Conservation (phyloP, 2,888 invertebrate genomes). For the Hypomecis atomaria region DNA sequence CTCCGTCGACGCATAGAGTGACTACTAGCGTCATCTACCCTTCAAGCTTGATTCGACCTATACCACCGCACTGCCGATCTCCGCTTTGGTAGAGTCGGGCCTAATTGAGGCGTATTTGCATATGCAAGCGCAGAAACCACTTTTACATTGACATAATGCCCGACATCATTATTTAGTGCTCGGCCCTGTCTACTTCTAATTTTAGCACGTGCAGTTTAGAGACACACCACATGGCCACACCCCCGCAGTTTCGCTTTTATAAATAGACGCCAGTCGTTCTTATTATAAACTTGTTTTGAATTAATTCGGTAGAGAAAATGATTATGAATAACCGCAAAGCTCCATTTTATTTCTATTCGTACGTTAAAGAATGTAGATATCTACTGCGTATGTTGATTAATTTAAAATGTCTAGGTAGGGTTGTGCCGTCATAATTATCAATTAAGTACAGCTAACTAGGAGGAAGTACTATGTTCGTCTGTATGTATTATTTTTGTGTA, state of each 20-base stretch:
- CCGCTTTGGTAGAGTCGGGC: not conserved
- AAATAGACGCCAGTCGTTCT: slow-evolving; percentile 1
- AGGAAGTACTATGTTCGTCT: no score
- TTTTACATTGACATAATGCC: not conserved
- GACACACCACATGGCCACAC: slow-evolving; percentile 10
- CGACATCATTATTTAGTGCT: not conserved
- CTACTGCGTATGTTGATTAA: no score
- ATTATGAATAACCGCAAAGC: not conserved
- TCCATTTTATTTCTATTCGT: no score
- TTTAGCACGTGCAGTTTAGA: slow-evolving; percentile 10
- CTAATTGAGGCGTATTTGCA: slow-evolving; percentile 15
- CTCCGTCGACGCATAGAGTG: no score
- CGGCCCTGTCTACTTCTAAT: slow-evolving; percentile 17
- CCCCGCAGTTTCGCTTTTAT: slow-evolving; percentile 2
- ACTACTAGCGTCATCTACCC: no score
- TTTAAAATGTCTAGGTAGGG: no score
- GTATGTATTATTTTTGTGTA: no score
- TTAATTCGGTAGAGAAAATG: not conserved
- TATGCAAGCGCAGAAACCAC: not conserved
- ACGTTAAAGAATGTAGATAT: not conserved
- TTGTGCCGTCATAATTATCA: no score
- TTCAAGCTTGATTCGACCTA: no score
- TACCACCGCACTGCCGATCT: no score
- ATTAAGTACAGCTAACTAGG: no score
- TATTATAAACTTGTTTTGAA: slow-evolving; percentile 7